Base-by-base conservation (phyloP, 2,797 vertebrate species). In the Chiroxiphia lanceolata region DNA sequence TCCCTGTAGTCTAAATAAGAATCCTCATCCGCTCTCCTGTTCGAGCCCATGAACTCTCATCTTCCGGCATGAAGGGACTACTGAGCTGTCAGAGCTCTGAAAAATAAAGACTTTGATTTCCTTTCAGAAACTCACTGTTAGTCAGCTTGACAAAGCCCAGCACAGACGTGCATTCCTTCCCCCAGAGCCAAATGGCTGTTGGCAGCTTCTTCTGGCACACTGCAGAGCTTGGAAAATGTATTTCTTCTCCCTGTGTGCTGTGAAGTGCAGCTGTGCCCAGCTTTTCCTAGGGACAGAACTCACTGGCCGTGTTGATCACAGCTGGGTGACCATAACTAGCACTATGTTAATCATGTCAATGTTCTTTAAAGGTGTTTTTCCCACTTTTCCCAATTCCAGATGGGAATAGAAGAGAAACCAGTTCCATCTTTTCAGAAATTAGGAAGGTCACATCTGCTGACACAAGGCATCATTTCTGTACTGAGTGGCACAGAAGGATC, bases 1-100 rank as follows among this genome's bases (percentile, higher is more conserved):
- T 83, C 72, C 29, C 65, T 71, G 53, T 63, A 74, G 83, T 76
- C 57, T 86, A 93, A 89, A 47, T 67, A 64, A 77, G 61, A 70
- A 91, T 86, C 78, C 48, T 83, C 54, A 84, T 72, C 70, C 8
- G 1, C 65, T 78, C 0, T 2, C 53, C 53, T 71, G 38, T 53
- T 84, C 26, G 38, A 83, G 77, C 22, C 47, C 56, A 10, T 50
- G 87, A 83, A 51, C 60, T 74, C 79, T 83, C 65, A 31, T 86
- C 84, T 87, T 78, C 67, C 65, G 94, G 31, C 74, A 25, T 3
- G 14, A 26, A 72, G 47, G 47, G 69, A 75, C 63, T 3, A 67
- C 47, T 3, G n/a, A 76, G n/a, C 56, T 83, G 61, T 83, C 72
- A 65, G 36, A 42, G 80, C 61, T 90, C 77, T 64, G 77, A 44